Base-by-base conservation (phyloP, 2,797 vertebrate species). In the Siniperca undulata region DNA sequence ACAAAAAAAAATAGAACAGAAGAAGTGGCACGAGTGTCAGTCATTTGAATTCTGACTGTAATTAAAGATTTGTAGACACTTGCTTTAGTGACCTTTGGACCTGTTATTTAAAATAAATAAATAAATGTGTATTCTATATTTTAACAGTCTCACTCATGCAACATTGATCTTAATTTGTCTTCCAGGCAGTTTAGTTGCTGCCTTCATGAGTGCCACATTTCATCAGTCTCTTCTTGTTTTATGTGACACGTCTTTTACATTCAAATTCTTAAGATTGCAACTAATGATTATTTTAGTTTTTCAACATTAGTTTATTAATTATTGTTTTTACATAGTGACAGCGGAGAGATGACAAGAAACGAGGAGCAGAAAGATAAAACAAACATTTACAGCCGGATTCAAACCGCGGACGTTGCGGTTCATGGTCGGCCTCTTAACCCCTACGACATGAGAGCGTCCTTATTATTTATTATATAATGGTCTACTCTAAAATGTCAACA, bases 1-100 rank as follows among this genome's bases (percentile, higher is more conserved):
- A 76, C 80, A 74, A 69, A 82, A 50, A 55, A 74, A 30, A 30
- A 30, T 59, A 83, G 9, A 85, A 60, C 5, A 36, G 36, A 36
- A 7, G 22, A 4, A 42, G 22, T 34, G 16, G 13, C 24, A 20
- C 0, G 0, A 36, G 13, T 38, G 58, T 38, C 14, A 20, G 2
- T 40, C 20, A 13, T 34, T 30, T 10, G 3, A 19, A n/a, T 56
- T 56, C 34, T 1, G 36, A 36, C 5, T 46, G 38, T 19, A 24
- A 50, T 14, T 22, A n/a, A 42, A 38, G 13, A 24, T 24, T 34
- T 73, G 16, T 13, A 74, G 3, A 64, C 30, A 44, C 7, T 38
- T 22, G 7, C 36, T 70, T 19, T 10, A 71, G 22, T 53, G 22
- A 34, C 64, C n/a, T 66, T 60, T 68, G 9, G 22, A 30, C 6